These are phyloP conservation scores for Psammodynastes pulverulentus DNA, from an alignment of 2,113 vertebrate genomes.

Conservation along the genomic window DNA sequence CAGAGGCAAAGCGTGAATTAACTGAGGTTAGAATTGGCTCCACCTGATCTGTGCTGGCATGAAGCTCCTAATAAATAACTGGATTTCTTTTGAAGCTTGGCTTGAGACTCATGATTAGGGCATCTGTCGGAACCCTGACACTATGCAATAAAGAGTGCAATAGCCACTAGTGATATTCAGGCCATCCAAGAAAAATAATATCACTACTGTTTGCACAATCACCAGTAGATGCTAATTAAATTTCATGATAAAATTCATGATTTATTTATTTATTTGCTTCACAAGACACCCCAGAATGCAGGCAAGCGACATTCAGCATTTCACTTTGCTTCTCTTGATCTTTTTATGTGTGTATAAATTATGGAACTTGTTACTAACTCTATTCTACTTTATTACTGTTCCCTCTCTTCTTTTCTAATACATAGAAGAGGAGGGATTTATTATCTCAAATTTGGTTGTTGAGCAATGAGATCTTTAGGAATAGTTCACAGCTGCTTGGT, in stretches of 20 bases:
- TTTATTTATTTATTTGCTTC: neutral
- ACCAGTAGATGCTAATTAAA: neutral
- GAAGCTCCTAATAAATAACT: no score
- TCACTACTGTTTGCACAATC: neutral
- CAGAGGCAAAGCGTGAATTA: no score
- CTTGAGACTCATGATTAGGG: no score
- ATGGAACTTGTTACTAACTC: neutral
- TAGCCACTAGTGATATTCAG: neutral
- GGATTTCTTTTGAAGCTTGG: no score
- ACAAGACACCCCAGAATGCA: neutral
- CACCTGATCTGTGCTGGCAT: no score
- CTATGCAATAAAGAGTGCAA: neutral
- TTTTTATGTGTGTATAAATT: neutral
- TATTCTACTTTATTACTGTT: neutral
- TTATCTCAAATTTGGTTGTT: neutral
- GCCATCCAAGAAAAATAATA: neutral
- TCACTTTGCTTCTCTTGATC: neutral
- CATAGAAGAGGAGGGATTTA: neutral
- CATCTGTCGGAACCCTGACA: no score
- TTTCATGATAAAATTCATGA: neutral
- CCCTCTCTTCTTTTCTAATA: neutral
- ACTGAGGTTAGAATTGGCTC: no score
- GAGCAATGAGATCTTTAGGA: neutral
- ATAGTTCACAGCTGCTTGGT: neutral
- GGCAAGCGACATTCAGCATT: neutral